Base-by-base conservation (phyloP, 2,113 vertebrate genomes). In the Regulus satrapa region DNA sequence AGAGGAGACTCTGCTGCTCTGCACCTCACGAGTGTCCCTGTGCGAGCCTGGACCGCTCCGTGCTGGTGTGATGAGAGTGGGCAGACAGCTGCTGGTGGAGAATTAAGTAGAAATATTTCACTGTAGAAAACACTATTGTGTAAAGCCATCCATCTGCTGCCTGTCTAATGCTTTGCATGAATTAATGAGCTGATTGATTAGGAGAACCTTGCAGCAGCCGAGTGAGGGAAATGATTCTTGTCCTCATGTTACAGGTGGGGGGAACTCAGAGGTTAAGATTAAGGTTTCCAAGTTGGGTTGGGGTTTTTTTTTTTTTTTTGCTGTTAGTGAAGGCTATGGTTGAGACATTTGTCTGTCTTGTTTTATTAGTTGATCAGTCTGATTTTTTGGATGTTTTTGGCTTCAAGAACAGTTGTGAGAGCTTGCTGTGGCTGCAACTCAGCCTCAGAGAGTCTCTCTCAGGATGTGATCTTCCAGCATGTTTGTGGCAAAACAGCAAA, bases 121-220 rank as follows among this genome's bases (percentile, higher is more conserved):
- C 63, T 43, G 43, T 73, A 25, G 79, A 76, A 77, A 90, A 80
- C 73, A 24, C 59, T 72, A 2, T 72, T 85, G 75, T 94, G 77
- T 90, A 77, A 88, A 95, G 75, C 61, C 56, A 83, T 94, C 81
- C 85, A 84, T 91, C 96, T 96, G 83, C 88, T 88, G 72, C 52
- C 63, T 89, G 28, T 72, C 92, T 80, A 49, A 64, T 55, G 78
- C 86, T 83, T 96, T 93, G 86, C 46, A 48, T 89, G 87, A 89
- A 92, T 92, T 95, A 96, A 95, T 94, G 83, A 90, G 89, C 75
- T 84, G 78, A 94, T 95, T 94, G 96, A 95, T 95, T 86, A 86
- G 94, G 54, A 76, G 86, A 85, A 61, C 32, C 64, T 78, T 92
- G 91, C 68, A 63, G 63, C 63, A 80, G 88, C 21, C 0, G 1